Evolutionary conservation across 1,140 invertebrate species (phyloP).

Genomic region (Drosophila punjabiensis): DNA sequence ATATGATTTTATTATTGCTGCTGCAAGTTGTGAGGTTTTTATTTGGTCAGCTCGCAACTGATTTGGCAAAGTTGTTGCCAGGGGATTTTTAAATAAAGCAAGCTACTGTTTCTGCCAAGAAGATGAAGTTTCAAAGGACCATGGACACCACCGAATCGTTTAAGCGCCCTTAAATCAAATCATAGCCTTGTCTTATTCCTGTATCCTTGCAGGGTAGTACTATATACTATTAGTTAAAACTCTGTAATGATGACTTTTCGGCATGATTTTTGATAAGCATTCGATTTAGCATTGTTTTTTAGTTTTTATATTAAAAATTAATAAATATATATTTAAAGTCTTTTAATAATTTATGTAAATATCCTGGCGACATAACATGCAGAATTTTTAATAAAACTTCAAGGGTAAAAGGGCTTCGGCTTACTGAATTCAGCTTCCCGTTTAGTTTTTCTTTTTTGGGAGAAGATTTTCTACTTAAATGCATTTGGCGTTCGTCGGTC

Average conservation of each 20-base stretch:
- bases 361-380: background rate
- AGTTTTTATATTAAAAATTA: too few relatives aligned
- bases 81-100: slow-evolving; percentile 64
- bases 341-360: background rate
- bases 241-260: background rate
- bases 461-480: slow-evolving; percentile 73
- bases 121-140: slow-evolving; percentile 26
- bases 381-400: too few relatives aligned
- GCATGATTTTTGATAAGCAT: background rate
- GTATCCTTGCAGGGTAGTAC: background rate
- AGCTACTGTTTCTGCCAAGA: slow-evolving; percentile 33
- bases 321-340: too few relatives aligned
- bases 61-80: slow-evolving; percentile 56
- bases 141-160: slow-evolving; percentile 55
- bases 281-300: background rate
- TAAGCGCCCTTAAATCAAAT: slow-evolving; percentile 66
- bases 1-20: slow-evolving; percentile 81
- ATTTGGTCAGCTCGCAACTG: slow-evolving; percentile 72
- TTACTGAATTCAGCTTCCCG: background rate
- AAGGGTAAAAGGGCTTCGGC: background rate
- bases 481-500: slow-evolving; percentile 71
- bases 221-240: too few relatives aligned
- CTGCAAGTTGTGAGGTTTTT: slow-evolving; percentile 67
- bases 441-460: slow-evolving; percentile 28
- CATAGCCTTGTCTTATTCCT: slow-evolving; percentile 29